phyloP scores from a whole-genome alignment of 2,797 vertebrate species.

The Chromis chromis region DNA sequence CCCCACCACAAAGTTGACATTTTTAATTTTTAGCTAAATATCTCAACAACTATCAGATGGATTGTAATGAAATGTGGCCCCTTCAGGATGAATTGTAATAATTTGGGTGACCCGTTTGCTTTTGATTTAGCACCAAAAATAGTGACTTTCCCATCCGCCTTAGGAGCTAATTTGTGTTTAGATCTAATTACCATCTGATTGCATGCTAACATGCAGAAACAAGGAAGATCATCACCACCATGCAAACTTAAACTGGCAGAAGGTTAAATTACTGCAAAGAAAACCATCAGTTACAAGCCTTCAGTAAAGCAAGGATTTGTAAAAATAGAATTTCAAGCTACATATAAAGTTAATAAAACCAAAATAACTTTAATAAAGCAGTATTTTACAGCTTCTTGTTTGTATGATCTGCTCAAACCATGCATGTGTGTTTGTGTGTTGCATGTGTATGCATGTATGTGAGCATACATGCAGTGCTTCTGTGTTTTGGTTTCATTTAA shows the following conservation, averaged over 20 bases:
- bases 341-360: slow-evolving; percentile 4
- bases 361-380: no score
- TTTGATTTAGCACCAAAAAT: not conserved
- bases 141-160: not conserved
- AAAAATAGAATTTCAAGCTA: not conserved
- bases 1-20: not conserved
- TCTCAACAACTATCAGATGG: not conserved
- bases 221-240: not conserved
- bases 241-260: not conserved
- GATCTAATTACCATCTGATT: not conserved
- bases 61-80: not conserved
- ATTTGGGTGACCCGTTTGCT: not conserved
- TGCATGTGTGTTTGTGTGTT: not conserved
- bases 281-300: not conserved
- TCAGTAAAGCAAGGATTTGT: not conserved
- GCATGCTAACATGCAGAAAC: not conserved
- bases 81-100: not conserved
- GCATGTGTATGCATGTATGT: slow-evolving; percentile 15
- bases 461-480: slow-evolving; percentile 36
- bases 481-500: slow-evolving; percentile 58
- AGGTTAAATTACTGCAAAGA: not conserved
- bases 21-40: not conserved
- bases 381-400: not conserved
- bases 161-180: not conserved
- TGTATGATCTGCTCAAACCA: slow-evolving; percentile 11